These are phyloP conservation scores for Uria lomvia DNA, from an alignment of 2,113 vertebrate genomes.

Conservation along the genomic window DNA sequence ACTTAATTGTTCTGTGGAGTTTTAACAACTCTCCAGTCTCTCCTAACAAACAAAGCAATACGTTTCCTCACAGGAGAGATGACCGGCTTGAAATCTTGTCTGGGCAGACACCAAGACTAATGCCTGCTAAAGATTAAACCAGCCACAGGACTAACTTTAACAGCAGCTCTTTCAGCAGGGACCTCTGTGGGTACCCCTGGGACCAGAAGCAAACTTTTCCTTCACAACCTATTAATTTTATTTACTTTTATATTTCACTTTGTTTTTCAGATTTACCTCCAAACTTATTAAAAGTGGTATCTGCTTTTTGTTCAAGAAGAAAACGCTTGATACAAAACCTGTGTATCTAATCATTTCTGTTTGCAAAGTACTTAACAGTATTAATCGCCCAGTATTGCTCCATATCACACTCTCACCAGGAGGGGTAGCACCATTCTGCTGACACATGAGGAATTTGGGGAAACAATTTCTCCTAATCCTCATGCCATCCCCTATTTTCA, in stretches of 20 bases:
- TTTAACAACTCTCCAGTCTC: background rate
- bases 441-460: background rate
- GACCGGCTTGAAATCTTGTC: background rate
- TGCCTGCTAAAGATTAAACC: background rate
- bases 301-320: background rate
- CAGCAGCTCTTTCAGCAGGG: background rate
- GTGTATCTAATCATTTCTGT: background rate
- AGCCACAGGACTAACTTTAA: background rate
- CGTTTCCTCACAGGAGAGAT: background rate
- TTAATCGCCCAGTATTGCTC: background rate
- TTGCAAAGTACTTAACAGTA: background rate
- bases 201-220: background rate
- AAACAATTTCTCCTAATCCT: background rate
- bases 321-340: background rate
- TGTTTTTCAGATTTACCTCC: background rate
- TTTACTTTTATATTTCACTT: background rate
- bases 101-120: background rate
- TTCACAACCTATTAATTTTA: background rate
- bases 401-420: background rate
- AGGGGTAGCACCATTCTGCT: background rate
- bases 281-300: background rate
- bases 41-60: background rate
- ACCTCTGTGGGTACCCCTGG: background rate
- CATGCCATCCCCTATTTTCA: background rate
- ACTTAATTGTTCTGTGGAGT: background rate